Base-by-base conservation (phyloP, 2,797 vertebrate genomes). In the Schizothorax lantsangensis region DNA sequence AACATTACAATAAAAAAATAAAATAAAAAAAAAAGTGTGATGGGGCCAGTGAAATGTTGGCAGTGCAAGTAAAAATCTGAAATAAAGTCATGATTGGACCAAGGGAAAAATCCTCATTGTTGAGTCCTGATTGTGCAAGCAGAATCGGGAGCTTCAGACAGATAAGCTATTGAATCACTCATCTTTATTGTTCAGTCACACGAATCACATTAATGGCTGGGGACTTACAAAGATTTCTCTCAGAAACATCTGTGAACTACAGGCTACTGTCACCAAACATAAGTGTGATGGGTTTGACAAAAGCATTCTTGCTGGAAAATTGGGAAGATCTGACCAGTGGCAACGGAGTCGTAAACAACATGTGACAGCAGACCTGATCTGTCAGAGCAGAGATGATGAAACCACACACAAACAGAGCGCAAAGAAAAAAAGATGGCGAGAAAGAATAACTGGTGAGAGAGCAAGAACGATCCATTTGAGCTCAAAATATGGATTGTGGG, bases 281-380 rank as follows among this genome's bases (percentile, higher is more conserved):
- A 87, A 87, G 64, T 14, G 21, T 64, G 62, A 85, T 26, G n/a
- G 38, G 21, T 62, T 82, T 78, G 49, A 78, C 72, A 73, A 69
- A 79, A 59, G 73, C 30, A 49, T 64, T 78, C 15, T 64, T 81
- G 45, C n/a, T 30, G 40, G 47, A 73, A 75, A 74, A 73, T 30
- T 64, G n/a, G n/a, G 6, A 77, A 87, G n/a, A 85, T 36, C 52
- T 45, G 62, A 81, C 64, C 83, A 57, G 43, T 57, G 83, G 38
- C 73, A 78, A 79, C 19, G 45, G 36, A 85, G 71, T 6, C 79
- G 23, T 69, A 84, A 80, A 84, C 84, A 77, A 73, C 80, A 75
- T 82, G 49, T 71, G 74, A 88, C 84, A 52, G 36, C 36, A 54
- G 15, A 62, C 47, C 8, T 59, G 30, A 73, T 30, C 21, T 36